Evolutionary conservation across 2,888 invertebrate species (phyloP).

Genomic region (Hirtodrosophila trivittata): DNA sequence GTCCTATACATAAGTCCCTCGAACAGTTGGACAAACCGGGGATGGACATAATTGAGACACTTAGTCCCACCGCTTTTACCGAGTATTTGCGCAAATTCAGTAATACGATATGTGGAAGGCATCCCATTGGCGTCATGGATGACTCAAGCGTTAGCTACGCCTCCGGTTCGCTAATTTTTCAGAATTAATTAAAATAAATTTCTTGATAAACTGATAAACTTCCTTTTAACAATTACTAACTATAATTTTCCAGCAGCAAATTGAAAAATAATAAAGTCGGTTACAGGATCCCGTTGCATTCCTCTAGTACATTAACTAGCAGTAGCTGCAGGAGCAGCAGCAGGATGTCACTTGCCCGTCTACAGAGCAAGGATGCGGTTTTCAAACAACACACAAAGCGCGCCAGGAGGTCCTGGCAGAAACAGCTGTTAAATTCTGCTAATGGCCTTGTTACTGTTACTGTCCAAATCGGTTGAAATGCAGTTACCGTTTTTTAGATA

Average conservation of each 20-base stretch:
- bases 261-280: too few relatives aligned
- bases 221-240: conserved; percentile 32
- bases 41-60: conserved; percentile 97
- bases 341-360: too few relatives aligned
- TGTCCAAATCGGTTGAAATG: too few relatives aligned
- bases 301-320: too few relatives aligned
- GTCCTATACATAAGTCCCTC: conserved; percentile 96
- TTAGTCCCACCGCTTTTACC: conserved; percentile 94
- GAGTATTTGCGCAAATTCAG: conserved; percentile 97
- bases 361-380: too few relatives aligned
- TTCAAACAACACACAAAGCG: too few relatives aligned
- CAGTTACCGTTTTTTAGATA: too few relatives aligned
- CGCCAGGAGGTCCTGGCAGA: too few relatives aligned
- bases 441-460: too few relatives aligned
- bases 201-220: conserved; percentile 42
- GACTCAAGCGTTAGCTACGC: conserved; percentile 99
- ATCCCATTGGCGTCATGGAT: conserved; percentile 96
- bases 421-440: too few relatives aligned
- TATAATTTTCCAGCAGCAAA: conserved; percentile 55
- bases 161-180: conserved; percentile 94
- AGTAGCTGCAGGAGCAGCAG: too few relatives aligned
- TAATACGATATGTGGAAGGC: conserved; percentile 99
- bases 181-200: conserved; percentile 84
- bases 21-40: conserved; percentile 97
- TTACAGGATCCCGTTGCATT: too few relatives aligned